These are phyloP conservation scores for Glyphotaelius pellucidus DNA, from an alignment of 2,888 invertebrate species.

Conservation along the genomic window DNA sequence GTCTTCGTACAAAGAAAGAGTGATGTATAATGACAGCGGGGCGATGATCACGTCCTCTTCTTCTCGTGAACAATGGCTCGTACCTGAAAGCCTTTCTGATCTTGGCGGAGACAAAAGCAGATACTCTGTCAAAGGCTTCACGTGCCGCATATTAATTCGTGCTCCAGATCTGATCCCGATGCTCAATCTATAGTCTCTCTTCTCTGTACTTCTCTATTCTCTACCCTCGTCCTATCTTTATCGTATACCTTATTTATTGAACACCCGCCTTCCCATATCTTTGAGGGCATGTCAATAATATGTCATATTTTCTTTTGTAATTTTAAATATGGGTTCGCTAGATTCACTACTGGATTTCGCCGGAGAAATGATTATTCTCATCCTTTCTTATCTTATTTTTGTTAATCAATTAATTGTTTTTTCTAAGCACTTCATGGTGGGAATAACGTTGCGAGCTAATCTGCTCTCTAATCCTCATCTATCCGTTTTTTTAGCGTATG, in stretches of 20 bases:
- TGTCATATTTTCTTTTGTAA: background rate
- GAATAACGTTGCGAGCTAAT: no score
- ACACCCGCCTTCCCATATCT: background rate
- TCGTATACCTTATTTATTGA: background rate
- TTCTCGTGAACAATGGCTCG: slow-evolving; percentile 35
- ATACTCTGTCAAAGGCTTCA: slow-evolving; percentile 47
- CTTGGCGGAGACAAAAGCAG: slow-evolving; percentile 49
- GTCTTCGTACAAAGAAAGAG: background rate
- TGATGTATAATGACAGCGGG: slow-evolving; percentile 6
- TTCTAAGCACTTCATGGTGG: no score
- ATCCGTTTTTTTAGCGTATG: background rate
- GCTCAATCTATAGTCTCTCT: background rate
- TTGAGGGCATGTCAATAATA: background rate
- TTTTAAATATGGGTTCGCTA: background rate
- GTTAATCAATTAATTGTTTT: no score
- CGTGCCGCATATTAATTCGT: slow-evolving; percentile 51
- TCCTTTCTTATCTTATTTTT: no score
- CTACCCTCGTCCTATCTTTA: background rate
- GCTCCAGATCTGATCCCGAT: slow-evolving; percentile 12
- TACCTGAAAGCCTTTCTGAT: slow-evolving; percentile 23
- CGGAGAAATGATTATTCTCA: no score
- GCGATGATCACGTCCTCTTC: slow-evolving; percentile 21
- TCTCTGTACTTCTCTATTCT: background rate
- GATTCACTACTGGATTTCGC: no score
- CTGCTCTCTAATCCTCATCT: background rate